phyloP scores from a whole-genome alignment of 2,113 vertebrate genomes.

The Meriones unguiculatus region DNA sequence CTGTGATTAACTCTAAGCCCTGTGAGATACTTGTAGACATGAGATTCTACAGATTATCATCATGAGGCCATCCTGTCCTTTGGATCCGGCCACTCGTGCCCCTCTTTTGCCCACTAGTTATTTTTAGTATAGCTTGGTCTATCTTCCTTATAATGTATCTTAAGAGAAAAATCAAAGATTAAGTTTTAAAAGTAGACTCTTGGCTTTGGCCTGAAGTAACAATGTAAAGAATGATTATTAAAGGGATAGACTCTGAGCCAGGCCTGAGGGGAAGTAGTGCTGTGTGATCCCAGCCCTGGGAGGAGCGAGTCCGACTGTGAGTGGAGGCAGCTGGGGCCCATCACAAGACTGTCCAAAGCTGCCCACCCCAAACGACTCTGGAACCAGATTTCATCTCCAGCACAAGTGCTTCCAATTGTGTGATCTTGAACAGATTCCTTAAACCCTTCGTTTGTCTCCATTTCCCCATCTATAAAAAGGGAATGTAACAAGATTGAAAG shows the following conservation, averaged over 20 bases:
- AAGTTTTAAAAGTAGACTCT: neutral
- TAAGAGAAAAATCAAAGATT: conserved; percentile 8
- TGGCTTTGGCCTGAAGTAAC: conserved; percentile 12
- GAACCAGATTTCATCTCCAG: conserved; percentile 16
- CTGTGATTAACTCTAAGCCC: neutral
- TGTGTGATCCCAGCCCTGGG: neutral
- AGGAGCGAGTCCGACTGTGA: neutral
- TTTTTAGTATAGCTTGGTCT: conserved; percentile 32
- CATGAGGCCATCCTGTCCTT: neutral
- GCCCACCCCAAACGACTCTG: neutral
- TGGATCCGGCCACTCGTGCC: neutral
- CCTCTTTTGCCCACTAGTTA: neutral
- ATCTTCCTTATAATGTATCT: conserved; percentile 1
- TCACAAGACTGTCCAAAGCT: neutral
- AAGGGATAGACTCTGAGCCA: neutral
- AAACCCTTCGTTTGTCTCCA: conserved; percentile 27
- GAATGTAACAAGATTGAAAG: neutral
- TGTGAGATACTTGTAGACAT: neutral
- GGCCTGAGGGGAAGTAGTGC: neutral
- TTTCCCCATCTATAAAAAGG: neutral
- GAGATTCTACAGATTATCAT: neutral
- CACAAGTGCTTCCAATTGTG: neutral
- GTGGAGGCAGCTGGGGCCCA: neutral
- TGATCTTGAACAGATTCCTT: neutral
- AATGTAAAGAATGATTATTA: conserved; percentile 1